Evolutionary conservation across 2,113 vertebrate species (phyloP).

Genomic region (Chascanopsetta lugubris): DNA sequence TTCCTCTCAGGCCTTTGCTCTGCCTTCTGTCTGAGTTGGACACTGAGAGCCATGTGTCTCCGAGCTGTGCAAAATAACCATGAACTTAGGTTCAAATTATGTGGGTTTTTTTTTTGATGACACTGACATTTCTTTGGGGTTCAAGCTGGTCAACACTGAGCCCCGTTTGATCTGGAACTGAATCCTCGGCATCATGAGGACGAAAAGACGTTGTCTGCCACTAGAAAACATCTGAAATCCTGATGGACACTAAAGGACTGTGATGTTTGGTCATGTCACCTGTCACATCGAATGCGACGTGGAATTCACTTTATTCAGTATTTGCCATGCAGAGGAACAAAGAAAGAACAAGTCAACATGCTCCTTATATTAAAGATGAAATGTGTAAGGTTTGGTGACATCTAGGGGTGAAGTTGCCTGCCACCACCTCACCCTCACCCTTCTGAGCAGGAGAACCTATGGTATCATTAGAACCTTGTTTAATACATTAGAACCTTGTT

Average conservation of each 20-base stretch:
- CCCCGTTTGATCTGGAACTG: neutral
- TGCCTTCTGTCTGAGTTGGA: conserved; percentile 25
- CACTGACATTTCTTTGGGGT: neutral
- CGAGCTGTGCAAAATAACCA: neutral
- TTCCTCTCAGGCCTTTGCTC: conserved; percentile 31
- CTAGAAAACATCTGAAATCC: neutral
- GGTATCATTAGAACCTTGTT: too few relatives aligned
- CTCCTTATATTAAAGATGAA: too few relatives aligned
- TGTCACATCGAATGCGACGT: too few relatives aligned
- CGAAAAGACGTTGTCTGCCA: neutral
- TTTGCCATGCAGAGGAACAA: too few relatives aligned
- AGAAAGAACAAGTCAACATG: too few relatives aligned
- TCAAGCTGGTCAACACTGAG: neutral
- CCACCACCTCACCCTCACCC: too few relatives aligned
- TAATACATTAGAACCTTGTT: too few relatives aligned
- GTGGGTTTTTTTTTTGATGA: neutral
- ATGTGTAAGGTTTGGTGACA: too few relatives aligned
- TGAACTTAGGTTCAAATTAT: neutral
- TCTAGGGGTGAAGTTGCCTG: too few relatives aligned
- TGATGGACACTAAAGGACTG: neutral
- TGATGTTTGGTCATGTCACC: neutral
- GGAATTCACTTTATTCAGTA: too few relatives aligned
- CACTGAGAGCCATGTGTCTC: conserved; percentile 10
- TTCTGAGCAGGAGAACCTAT: too few relatives aligned
- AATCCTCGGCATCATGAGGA: neutral